Conservation (phyloP, 2,888 invertebrate genomes). For the Tortrix viridana region DNA sequence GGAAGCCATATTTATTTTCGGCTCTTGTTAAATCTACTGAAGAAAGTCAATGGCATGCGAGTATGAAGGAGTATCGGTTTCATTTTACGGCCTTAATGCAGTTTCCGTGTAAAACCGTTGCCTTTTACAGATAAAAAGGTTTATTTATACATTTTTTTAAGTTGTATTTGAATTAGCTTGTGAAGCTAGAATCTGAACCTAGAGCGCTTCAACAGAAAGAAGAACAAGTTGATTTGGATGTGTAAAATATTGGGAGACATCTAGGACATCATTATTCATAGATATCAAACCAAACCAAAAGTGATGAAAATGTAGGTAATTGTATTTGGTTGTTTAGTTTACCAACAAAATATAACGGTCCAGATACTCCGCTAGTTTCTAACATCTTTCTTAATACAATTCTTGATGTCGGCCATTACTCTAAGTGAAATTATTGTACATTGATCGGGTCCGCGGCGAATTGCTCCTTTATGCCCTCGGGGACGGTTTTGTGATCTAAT, state of each 20-base stretch:
- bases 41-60: constrained; percentile 7
- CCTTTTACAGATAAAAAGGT: background rate
- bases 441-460: constrained; percentile 28
- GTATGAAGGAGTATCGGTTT: constrained; percentile 21
- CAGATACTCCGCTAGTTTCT: constrained; percentile 8
- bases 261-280: too few relatives aligned
- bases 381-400: constrained; percentile 19
- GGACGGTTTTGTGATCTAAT: constrained; percentile 33
- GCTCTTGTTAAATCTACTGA: constrained; percentile 18
- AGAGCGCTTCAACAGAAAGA: too few relatives aligned
- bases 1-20: constrained; percentile 22
- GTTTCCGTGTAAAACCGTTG: background rate
- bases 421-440: constrained; percentile 35
- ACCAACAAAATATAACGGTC: background rate
- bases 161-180: background rate
- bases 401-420: constrained; percentile 22
- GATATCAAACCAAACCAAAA: too few relatives aligned
- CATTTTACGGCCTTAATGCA: constrained; percentile 10
- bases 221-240: too few relatives aligned
- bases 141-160: background rate
- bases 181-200: background rate
- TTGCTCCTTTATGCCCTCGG: constrained; percentile 14
- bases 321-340: too few relatives aligned
- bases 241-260: too few relatives aligned
- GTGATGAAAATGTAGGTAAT: too few relatives aligned